phyloP scores from a whole-genome alignment of 2,797 vertebrate species.

The Knipowitschia caucasica region DNA sequence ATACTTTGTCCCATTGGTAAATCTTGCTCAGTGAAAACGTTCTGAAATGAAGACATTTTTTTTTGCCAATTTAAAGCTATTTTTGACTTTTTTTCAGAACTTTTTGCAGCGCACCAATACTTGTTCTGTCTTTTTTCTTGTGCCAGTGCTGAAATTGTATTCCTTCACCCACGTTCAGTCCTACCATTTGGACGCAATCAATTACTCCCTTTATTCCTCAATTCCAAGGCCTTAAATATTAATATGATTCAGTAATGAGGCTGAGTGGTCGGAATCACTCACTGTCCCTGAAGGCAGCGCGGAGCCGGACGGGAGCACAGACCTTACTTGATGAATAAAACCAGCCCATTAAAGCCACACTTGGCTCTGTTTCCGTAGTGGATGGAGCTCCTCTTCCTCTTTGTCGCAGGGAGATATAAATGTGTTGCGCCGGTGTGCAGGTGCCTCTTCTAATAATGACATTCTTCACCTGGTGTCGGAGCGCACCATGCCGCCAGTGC shows the following conservation, averaged over 20 bases:
- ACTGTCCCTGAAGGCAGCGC: conserved; percentile 76
- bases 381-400: conserved; percentile 62
- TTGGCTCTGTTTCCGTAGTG: conserved; percentile 59
- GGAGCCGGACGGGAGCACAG: conserved; percentile 66
- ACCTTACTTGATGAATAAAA: conserved; percentile 77
- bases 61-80: too few species aligned
- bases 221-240: conserved; percentile 79
- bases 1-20: too few species aligned
- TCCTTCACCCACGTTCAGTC: conserved; percentile 69
- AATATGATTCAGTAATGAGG: conserved; percentile 80
- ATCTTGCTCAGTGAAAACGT: too few species aligned
- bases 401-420: conserved; percentile 58
- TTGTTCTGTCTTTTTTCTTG: conserved; percentile 46
- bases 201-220: conserved; percentile 79
- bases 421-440: conserved; percentile 58
- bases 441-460: conserved; percentile 69
- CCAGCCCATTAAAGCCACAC: conserved; percentile 72
- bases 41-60: too few species aligned
- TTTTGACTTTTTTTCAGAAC: too few species aligned
- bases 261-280: conserved; percentile 80
- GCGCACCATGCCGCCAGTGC: conserved; percentile 47
- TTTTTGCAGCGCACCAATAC: too few species aligned
- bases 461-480: conserved; percentile 59
- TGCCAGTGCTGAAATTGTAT: conserved; percentile 56
- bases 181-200: conserved; percentile 76